These are phyloP conservation scores for Hippopotamus amphibius DNA, from an alignment of 2,113 vertebrate genomes.

Conservation along the genomic window DNA sequence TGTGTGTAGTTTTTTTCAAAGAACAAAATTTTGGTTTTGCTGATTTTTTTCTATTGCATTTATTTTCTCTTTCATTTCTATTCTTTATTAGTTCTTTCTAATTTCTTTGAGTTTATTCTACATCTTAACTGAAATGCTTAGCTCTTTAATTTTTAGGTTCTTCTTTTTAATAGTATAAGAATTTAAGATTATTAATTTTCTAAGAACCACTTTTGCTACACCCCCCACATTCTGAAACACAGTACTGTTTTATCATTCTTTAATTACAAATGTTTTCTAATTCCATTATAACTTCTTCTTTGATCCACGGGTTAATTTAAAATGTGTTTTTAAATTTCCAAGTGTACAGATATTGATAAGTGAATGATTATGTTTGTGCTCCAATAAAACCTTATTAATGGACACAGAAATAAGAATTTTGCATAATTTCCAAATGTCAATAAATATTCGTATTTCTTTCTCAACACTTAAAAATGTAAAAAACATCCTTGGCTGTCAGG, in stretches of 20 bases:
- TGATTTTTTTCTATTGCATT: neutral
- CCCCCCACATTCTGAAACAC: neutral
- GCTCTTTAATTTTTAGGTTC: neutral
- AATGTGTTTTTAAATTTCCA: neutral
- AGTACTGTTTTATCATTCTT: neutral
- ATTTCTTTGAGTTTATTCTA: neutral
- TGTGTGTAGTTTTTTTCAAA: neutral
- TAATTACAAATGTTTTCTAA: conserved; percentile 15
- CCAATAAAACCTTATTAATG: neutral
- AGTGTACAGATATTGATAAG: neutral
- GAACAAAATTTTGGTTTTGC: neutral
- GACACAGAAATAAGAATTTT: conserved; percentile 28
- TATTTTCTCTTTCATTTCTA: neutral
- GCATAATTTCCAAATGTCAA: neutral
- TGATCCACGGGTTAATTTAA: neutral
- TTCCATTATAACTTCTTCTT: neutral
- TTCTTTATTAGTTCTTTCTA: neutral
- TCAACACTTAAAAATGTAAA: neutral
- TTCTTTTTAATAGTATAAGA: neutral
- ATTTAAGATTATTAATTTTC: neutral
- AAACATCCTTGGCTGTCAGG: neutral
- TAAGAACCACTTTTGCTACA: neutral
- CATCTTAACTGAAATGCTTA: neutral
- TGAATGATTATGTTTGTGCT: neutral
- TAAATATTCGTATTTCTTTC: conserved; percentile 29